A percentile compares a stretch with the other conserved stretches of the same genome.
phyloP scores from a whole-genome alignment of 37 sponge, comb jelly and placozoan species.

The Diacarnus erythraeanus region DNA sequence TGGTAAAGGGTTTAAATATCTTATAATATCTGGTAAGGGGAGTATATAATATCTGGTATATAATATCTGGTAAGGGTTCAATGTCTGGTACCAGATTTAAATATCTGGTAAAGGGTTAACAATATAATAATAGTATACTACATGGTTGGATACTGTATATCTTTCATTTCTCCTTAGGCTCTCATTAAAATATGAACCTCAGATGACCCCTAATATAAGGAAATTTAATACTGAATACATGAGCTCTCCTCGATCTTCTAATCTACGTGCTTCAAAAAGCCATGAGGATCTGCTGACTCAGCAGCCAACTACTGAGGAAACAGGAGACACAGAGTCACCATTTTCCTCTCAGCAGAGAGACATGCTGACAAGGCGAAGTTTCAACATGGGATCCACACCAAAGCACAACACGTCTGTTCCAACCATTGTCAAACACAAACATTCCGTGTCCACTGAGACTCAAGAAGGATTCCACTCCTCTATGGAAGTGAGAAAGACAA shows the following conservation, averaged over 20 bases:
- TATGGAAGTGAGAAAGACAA: not conserved
- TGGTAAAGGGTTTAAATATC: too few species aligned
- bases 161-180: conserved; percentile 14
- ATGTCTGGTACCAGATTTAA: too few species aligned
- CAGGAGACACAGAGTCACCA: not conserved
- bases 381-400: not conserved
- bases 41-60: too few species aligned
- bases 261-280: conserved; percentile 43
- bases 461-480: not conserved
- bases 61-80: too few species aligned
- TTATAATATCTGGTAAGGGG: too few species aligned
- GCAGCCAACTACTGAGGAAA: not conserved
- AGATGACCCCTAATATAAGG: not conserved
- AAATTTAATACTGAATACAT: not conserved
- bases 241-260: not conserved
- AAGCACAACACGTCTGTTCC: not conserved
- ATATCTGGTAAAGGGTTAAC: too few species aligned
- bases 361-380: not conserved
- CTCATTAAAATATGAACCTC: conserved; percentile 42
- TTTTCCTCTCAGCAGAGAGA: not conserved
- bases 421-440: not conserved
- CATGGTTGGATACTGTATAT: too few species aligned
- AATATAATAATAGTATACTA: too few species aligned
- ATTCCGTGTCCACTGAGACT: not conserved
- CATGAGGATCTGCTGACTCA: conserved; percentile 43